Base-by-base conservation (phyloP, 2,797 vertebrate species). In the Lacerta bilineata region DNA sequence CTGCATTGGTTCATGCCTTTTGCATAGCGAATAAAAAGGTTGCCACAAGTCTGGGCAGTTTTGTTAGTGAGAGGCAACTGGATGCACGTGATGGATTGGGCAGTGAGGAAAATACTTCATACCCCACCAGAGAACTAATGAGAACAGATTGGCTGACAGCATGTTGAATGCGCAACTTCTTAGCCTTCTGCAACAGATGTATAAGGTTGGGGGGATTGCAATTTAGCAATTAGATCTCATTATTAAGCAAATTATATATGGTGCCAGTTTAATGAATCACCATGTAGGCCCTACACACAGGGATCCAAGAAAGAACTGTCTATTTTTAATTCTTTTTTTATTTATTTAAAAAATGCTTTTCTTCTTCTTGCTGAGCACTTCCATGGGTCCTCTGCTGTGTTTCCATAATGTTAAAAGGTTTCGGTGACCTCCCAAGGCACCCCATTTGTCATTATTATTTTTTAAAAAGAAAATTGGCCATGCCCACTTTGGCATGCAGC, bases 31-130 rank as follows among this genome's bases (percentile, higher is more conserved):
- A 8, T 33, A 8, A 82, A 87, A 0, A 0, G 2, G 61, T 92
- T 50, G 36, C 29, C 8, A 15, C 83, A 87, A 36, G 0, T 0
- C 27, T 61, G 50, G 23, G 1, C 1, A 66, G 0, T 0, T n/a
- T 2, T 77, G 1, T 36, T 46, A 5, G 0, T 87, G 79, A 79
- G 84, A 91, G 10, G 39, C 27, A 43, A 43, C 1, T 69, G 25
- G 89, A 87, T 75, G 71, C 71, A 9, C 25, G 8, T 11, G 18
- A 29, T 55, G 41, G 41, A 85, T 75, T 72, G 33, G 46, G 39
- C 9, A 0, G 29, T 76, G 76, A 41, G 23, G 77, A 91, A 90
- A 5, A 25, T 1, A 0, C n/a, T 86, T 86, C 1, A 0, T 55
- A 74, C 11, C 2, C 41, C 72, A 8, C 29, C 78, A 76, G n/a